Evolutionary conservation across 1,140 invertebrate species (phyloP).

Genomic region (Pogonomyrmex californicus): DNA sequence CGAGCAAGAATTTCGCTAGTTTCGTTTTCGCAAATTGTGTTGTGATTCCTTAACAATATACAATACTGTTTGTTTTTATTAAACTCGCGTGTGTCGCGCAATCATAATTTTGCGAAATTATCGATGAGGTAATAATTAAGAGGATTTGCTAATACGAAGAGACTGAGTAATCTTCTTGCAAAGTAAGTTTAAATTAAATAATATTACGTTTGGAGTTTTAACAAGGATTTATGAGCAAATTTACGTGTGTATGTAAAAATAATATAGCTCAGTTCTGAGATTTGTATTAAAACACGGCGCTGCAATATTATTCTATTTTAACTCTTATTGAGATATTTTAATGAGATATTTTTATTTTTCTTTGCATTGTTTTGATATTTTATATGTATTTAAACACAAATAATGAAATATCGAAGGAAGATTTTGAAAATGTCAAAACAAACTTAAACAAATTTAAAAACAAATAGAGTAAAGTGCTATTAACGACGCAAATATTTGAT

Average conservation of each 20-base stretch:
- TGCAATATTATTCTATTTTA: background rate
- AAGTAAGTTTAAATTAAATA: background rate
- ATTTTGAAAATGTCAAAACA: no score
- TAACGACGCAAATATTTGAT: no score
- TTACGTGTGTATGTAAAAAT: background rate
- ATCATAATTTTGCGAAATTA: conserved; percentile 12
- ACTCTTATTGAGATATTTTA: no score
- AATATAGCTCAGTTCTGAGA: background rate
- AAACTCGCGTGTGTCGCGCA: background rate
- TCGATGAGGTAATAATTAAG: background rate
- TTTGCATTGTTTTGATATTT: no score
- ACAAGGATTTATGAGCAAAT: background rate
- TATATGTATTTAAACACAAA: no score
- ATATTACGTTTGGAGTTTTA: background rate
- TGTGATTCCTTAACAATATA: conserved; percentile 5
- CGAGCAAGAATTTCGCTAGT: background rate
- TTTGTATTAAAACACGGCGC: background rate
- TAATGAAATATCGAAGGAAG: no score
- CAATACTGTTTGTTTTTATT: background rate
- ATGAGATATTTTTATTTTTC: no score
- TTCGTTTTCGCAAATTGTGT: background rate
- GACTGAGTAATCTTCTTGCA: background rate
- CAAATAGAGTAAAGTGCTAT: no score
- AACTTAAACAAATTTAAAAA: no score
- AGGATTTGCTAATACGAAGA: background rate